phyloP scores from a whole-genome alignment of 1,140 invertebrate species.

The Armadillidium nasatum region DNA sequence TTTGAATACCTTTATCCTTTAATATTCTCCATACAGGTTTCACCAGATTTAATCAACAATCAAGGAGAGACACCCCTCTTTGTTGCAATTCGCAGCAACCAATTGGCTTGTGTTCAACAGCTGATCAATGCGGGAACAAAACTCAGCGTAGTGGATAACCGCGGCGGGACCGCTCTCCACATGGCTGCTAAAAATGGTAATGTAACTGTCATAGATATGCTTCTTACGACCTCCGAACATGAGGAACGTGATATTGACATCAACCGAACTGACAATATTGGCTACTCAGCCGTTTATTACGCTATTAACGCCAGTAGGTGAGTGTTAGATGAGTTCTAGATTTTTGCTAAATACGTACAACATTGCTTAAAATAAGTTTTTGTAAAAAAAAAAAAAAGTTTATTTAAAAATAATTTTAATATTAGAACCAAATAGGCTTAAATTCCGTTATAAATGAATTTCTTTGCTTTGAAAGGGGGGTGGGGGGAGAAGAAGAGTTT shows the following conservation, averaged over 20 bases:
- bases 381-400: no score
- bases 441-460: no score
- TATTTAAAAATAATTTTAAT: no score
- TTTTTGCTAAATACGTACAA: no score
- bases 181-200: slow-evolving; percentile 44
- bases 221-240: slow-evolving; percentile 38
- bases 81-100: slow-evolving; percentile 42
- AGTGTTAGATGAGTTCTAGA: background rate
- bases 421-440: no score
- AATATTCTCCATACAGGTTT: no score
- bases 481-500: no score
- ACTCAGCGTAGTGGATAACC: slow-evolving; percentile 38
- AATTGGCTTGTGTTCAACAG: slow-evolving; percentile 43
- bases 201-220: slow-evolving; percentile 44
- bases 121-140: slow-evolving; percentile 41
- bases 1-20: no score
- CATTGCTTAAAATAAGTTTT: no score
- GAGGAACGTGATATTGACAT: slow-evolving; percentile 39
- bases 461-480: no score
- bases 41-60: slow-evolving; percentile 40
- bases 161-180: slow-evolving; percentile 41
- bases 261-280: slow-evolving; percentile 42
- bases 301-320: slow-evolving; percentile 44
- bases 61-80: slow-evolving; percentile 43
- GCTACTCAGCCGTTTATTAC: slow-evolving; percentile 43